phyloP scores from a whole-genome alignment of 2,113 vertebrate species.

The Zosterops pallidus region DNA sequence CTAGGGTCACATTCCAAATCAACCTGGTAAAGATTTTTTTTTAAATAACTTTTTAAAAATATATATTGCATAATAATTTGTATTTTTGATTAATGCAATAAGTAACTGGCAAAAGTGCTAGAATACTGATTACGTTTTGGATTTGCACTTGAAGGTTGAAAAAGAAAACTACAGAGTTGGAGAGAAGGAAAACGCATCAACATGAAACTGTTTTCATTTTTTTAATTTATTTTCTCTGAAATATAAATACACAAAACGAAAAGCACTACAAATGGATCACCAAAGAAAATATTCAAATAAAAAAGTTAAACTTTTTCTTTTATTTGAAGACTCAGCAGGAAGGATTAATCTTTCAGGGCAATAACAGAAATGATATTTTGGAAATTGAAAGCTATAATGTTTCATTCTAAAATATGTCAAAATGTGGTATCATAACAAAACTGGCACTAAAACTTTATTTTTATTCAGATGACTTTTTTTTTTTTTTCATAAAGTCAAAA shows the following conservation, averaged over 20 bases:
- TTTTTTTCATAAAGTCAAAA: background rate
- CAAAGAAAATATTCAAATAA: constrained; percentile 2
- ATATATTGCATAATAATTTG: background rate
- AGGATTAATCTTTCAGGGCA: background rate
- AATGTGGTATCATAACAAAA: constrained; percentile 4
- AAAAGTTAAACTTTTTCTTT: constrained; percentile 13
- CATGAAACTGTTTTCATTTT: background rate
- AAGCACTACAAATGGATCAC: background rate
- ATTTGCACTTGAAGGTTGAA: background rate
- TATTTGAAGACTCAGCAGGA: constrained; percentile 2
- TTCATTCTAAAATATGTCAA: constrained; percentile 41
- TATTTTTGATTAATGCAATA: background rate
- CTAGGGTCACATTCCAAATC: background rate
- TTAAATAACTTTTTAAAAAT: background rate
- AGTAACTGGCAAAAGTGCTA: background rate
- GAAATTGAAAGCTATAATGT: constrained; percentile 25
- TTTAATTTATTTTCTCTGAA: background rate
- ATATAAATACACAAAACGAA: background rate
- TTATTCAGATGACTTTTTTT: background rate
- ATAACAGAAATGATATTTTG: constrained; percentile 40
- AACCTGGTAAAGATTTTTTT: background rate
- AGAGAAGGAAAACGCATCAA: background rate
- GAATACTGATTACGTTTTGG: background rate
- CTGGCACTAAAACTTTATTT: constrained; percentile 36
- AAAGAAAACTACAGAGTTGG: background rate